Evolutionary conservation across 2,797 vertebrate species (phyloP).

Genomic region (Acestrorhynchus altus): DNA sequence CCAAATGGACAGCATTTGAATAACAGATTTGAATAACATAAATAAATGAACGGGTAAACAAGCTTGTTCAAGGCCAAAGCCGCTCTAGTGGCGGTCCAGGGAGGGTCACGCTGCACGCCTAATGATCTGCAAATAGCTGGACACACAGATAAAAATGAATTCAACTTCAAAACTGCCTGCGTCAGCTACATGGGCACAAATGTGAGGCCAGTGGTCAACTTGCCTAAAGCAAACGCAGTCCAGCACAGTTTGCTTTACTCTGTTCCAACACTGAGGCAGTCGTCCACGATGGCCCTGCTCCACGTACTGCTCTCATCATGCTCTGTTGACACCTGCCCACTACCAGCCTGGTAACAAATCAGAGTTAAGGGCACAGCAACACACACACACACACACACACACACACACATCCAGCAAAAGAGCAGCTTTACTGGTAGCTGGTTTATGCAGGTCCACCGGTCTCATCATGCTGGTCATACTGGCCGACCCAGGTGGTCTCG

Average conservation of each 20-base stretch:
- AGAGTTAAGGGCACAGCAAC: not conserved
- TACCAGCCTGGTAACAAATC: not conserved
- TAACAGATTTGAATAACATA: conserved; percentile 70
- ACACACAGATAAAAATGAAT: conserved; percentile 73
- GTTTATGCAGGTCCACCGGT: no score
- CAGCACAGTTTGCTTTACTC: not conserved
- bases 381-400: not conserved
- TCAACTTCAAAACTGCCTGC: conserved; percentile 65
- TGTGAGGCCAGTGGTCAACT: not conserved
- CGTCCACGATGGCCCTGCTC: not conserved
- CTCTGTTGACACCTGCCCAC: conserved; percentile 5
- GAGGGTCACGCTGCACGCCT: conserved; percentile 58
- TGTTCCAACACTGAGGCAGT: not conserved
- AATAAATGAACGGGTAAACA: conserved; percentile 79
- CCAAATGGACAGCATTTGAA: conserved; percentile 67
- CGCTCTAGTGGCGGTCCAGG: conserved; percentile 66
- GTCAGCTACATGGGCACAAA: conserved; percentile 62
- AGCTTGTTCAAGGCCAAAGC: conserved; percentile 62
- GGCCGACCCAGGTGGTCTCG: no score
- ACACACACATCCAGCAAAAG: no score
- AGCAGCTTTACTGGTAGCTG: no score
- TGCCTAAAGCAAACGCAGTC: conserved; percentile 1
- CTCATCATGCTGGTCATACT: no score
- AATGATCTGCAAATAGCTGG: conserved; percentile 80
- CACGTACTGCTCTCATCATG: not conserved